Conservation (phyloP, 2,888 invertebrate species). For the Charanyca ferruginea region DNA sequence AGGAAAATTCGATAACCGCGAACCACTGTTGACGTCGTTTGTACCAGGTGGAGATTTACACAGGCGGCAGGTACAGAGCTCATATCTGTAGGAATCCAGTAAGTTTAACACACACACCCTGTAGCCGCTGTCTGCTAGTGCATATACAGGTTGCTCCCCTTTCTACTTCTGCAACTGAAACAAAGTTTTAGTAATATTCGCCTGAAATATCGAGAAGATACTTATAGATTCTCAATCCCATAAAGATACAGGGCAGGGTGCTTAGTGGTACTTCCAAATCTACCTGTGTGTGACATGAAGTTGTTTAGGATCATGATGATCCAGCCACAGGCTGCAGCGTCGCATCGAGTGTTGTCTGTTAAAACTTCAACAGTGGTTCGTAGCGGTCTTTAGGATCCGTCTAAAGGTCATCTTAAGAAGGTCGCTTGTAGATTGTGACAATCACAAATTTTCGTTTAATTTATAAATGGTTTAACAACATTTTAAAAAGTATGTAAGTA, state of each 20-base stretch:
- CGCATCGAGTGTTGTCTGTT: neutral
- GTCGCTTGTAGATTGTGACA: too few species aligned
- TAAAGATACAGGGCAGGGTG: too few species aligned
- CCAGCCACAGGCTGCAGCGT: neutral
- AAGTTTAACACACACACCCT: slow-evolving; percentile 65
- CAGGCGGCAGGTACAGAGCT: slow-evolving; percentile 69
- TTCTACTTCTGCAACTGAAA: slow-evolving; percentile 27
- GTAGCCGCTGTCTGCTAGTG: slow-evolving; percentile 51
- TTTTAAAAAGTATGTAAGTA: too few species aligned
- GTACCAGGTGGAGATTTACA: slow-evolving; percentile 71
- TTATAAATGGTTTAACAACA: too few species aligned
- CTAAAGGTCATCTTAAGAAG: too few species aligned
- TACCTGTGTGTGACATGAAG: neutral
- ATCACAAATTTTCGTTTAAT: too few species aligned
- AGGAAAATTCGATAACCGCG: slow-evolving; percentile 3
- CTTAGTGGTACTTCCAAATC: neutral
- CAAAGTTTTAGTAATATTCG: slow-evolving; percentile 18
- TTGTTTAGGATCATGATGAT: neutral
- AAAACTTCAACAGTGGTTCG: neutral
- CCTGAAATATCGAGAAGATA: slow-evolving; percentile 11
- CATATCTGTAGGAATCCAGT: slow-evolving; percentile 72
- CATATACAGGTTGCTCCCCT: slow-evolving; percentile 53
- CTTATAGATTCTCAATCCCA: neutral
- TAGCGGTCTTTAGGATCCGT: neutral
- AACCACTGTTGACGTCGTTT: slow-evolving; percentile 39